These are phyloP conservation scores for Zaprionus obscuricornis DNA, from an alignment of 2,888 invertebrate species.

Conservation along the genomic window DNA sequence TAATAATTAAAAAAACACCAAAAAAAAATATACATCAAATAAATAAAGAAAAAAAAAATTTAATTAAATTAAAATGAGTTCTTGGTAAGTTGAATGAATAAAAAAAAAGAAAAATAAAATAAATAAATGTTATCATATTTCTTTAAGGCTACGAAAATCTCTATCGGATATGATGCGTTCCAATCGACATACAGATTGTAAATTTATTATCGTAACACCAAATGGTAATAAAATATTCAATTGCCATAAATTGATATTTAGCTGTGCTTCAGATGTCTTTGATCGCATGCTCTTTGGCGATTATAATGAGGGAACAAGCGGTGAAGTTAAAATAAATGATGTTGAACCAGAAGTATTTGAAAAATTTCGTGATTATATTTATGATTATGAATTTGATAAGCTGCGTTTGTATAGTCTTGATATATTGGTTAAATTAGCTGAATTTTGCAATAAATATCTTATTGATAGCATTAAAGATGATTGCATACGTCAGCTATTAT, in stretches of 20 bases:
- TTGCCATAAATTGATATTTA: slow-evolving; percentile 38
- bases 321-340: slow-evolving; percentile 19
- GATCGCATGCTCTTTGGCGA: slow-evolving; percentile 41
- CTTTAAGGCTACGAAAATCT: too few relatives aligned
- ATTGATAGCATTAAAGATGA: slow-evolving; percentile 21
- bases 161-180: too few relatives aligned
- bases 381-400: slow-evolving; percentile 13
- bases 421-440: slow-evolving; percentile 4
- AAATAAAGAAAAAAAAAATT: too few relatives aligned
- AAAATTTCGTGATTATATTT: slow-evolving; percentile 31
- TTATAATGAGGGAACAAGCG: slow-evolving; percentile 23
- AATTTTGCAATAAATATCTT: slow-evolving; percentile 30
- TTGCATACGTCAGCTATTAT: background rate
- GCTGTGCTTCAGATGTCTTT: slow-evolving; percentile 43
- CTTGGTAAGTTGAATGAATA: too few relatives aligned
- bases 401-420: slow-evolving; percentile 9
- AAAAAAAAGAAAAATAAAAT: too few relatives aligned
- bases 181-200: too few relatives aligned
- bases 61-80: too few relatives aligned
- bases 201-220: too few relatives aligned
- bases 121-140: too few relatives aligned
- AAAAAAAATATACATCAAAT: too few relatives aligned
- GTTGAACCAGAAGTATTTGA: slow-evolving; percentile 24
- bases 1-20: too few relatives aligned
- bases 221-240: slow-evolving; percentile 5